Evolutionary conservation across 2,797 vertebrate genomes (phyloP).

Genomic region (Poeciliopsis turneri): DNA sequence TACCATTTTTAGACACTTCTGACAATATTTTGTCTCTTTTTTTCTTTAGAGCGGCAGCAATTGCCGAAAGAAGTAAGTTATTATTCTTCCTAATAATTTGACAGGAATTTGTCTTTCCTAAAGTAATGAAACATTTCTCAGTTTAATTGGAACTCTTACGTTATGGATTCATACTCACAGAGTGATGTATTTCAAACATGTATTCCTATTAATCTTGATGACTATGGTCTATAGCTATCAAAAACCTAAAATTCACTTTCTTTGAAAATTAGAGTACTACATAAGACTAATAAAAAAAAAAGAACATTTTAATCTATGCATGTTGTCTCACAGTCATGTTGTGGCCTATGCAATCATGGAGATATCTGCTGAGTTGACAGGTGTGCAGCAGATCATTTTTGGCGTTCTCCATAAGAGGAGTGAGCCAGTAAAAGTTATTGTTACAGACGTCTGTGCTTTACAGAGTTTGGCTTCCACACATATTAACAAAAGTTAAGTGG

Average conservation of each 20-base stretch:
- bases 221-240: neutral
- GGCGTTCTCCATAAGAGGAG: neutral
- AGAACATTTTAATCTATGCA: neutral
- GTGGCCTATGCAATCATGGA: neutral
- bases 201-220: neutral
- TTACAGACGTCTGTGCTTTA: too few relatives aligned
- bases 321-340: neutral
- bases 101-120: slow-evolving; percentile 18
- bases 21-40: slow-evolving; percentile 67
- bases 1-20: slow-evolving; percentile 64
- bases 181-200: neutral
- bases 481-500: neutral
- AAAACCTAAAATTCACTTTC: neutral
- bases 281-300: neutral
- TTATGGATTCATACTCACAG: neutral
- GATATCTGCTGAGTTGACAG: neutral
- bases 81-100: slow-evolving; percentile 46
- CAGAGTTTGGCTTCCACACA: neutral
- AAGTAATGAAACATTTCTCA: slow-evolving; percentile 28
- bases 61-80: slow-evolving; percentile 98
- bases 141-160: slow-evolving; percentile 9
- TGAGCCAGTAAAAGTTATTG: neutral
- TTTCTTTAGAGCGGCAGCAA: slow-evolving; percentile 90
- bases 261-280: neutral
- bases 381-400: neutral